These are phyloP conservation scores for Belonocnema kinseyi DNA, from an alignment of 1,140 invertebrate genomes.

Conservation along the genomic window DNA sequence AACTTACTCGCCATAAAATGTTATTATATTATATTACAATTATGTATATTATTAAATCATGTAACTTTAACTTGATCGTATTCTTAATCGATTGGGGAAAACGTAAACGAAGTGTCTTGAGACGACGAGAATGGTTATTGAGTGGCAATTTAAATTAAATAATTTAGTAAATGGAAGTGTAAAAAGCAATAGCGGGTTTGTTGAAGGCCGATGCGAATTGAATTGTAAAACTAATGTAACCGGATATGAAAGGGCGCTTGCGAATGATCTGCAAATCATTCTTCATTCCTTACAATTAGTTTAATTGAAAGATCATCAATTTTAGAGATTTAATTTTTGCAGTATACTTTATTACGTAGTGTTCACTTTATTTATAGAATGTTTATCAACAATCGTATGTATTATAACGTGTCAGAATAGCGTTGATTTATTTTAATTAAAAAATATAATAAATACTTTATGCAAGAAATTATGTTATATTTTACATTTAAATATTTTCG, in stretches of 20 bases:
- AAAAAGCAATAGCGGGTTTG: neutral
- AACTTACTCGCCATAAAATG: slow-evolving; percentile 19
- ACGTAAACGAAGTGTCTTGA: too few relatives aligned
- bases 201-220: slow-evolving; percentile 21
- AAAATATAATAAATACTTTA: slow-evolving; percentile 6
- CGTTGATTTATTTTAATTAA: slow-evolving; percentile 9
- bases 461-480: neutral
- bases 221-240: neutral
- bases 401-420: neutral
- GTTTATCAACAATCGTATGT: slow-evolving; percentile 11
- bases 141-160: neutral
- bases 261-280: slow-evolving; percentile 29
- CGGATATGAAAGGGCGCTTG: slow-evolving; percentile 12
- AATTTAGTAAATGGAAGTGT: neutral
- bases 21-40: neutral
- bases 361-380: slow-evolving; percentile 6
- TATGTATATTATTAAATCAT: slow-evolving; percentile 22
- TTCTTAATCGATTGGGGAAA: neutral
- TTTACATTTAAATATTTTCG: neutral
- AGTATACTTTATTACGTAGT: slow-evolving; percentile 3
- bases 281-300: neutral
- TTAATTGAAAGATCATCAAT: slow-evolving; percentile 11
- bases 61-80: neutral
- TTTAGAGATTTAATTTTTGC: slow-evolving; percentile 12
- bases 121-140: too few relatives aligned